phyloP scores from a whole-genome alignment of 2,888 invertebrate genomes.

The Rotaria magnacalcarata region DNA sequence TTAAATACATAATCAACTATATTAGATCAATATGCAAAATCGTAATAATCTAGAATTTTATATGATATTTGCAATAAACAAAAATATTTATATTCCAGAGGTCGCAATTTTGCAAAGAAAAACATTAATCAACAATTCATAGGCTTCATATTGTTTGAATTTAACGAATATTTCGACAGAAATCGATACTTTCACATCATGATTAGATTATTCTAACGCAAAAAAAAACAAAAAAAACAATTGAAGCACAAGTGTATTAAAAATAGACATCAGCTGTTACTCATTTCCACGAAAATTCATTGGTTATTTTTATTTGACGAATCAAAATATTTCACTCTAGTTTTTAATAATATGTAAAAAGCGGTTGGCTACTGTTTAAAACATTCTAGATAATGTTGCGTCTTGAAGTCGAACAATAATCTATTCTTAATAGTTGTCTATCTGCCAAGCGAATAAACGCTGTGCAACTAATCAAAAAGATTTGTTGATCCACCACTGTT shows the following conservation, averaged over 20 bases:
- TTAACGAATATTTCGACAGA: not conserved
- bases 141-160: not conserved
- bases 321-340: not conserved
- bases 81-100: not conserved
- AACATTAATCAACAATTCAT: not conserved
- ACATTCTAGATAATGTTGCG: too few relatives aligned
- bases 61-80: not conserved
- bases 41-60: too few relatives aligned
- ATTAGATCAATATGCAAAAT: too few relatives aligned
- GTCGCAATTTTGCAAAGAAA: not conserved
- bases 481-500: too few relatives aligned
- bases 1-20: too few relatives aligned
- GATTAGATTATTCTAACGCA: not conserved
- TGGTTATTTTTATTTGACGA: not conserved
- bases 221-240: not conserved
- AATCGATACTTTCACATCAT: not conserved
- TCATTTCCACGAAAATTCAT: not conserved
- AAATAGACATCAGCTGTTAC: slow-evolving; percentile 1
- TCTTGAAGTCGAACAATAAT: too few relatives aligned
- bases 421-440: too few relatives aligned
- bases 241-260: not conserved
- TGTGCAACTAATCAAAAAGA: too few relatives aligned
- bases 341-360: too few relatives aligned
- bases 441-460: too few relatives aligned
- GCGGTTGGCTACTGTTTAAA: too few relatives aligned